Evolutionary conservation across 2,888 invertebrate genomes (phyloP).

Genomic region (Stenurella melanura): DNA sequence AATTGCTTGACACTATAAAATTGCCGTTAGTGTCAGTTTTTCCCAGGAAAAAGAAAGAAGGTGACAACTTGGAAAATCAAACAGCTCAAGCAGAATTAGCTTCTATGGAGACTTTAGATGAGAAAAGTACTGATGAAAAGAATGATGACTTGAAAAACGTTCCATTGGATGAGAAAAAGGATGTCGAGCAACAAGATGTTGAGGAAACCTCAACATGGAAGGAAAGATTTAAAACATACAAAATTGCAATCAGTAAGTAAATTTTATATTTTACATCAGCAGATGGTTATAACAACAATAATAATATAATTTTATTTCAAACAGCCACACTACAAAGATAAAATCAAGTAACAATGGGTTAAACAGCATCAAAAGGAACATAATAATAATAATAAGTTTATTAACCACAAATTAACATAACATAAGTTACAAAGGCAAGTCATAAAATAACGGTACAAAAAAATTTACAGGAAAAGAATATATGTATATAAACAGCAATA

Average conservation of each 20-base stretch:
- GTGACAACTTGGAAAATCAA: slow-evolving; percentile 69
- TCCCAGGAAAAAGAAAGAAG: slow-evolving; percentile 72
- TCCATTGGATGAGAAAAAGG: slow-evolving; percentile 79
- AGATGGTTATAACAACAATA: background rate
- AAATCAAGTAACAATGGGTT: no score
- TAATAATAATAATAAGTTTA: no score
- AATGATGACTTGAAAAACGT: slow-evolving; percentile 82
- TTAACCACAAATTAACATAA: no score
- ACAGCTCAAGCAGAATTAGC: slow-evolving; percentile 82
- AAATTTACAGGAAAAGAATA: no score
- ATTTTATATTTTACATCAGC: background rate
- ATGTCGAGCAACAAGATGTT: slow-evolving; percentile 75
- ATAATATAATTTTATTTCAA: no score
- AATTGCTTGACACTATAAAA: slow-evolving; percentile 78
- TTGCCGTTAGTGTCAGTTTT: slow-evolving; percentile 78
- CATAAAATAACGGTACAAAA: no score
- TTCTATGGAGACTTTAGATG: slow-evolving; percentile 88
- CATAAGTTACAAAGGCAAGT: no score
- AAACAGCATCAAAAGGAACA: no score
- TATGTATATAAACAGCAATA: no score
- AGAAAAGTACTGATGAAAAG: slow-evolving; percentile 80
- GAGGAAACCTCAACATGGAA: slow-evolving; percentile 72
- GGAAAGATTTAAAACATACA: slow-evolving; percentile 79
- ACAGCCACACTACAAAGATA: no score
- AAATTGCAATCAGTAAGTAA: slow-evolving; percentile 79